A percentile compares a stretch with the other conserved stretches of the same genome.
These are phyloP conservation scores for Agapornis roseicollis DNA, from an alignment of 2,113 vertebrate species.

Conservation along the genomic window DNA sequence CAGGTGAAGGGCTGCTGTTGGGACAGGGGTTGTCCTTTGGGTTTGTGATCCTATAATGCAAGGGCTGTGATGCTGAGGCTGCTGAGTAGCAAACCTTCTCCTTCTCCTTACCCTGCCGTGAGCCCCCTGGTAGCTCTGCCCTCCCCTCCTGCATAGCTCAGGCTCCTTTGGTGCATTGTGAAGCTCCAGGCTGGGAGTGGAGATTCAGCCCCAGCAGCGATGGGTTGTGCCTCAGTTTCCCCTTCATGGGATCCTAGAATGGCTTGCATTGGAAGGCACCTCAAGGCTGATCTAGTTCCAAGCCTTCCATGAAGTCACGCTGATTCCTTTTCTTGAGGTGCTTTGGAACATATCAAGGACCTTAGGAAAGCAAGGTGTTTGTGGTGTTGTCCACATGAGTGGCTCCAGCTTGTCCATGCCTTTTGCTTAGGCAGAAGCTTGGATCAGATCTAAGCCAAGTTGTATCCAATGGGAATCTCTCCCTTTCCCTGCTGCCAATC, in stretches of 20 bases:
- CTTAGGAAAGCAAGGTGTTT: background rate
- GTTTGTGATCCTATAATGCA: accelerated
- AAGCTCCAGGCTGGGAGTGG: background rate
- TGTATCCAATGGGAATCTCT: accelerated
- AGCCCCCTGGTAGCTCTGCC: background rate
- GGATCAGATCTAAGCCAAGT: background rate
- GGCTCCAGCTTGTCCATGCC: background rate
- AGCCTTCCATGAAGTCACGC: accelerated
- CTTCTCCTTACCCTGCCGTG: accelerated
- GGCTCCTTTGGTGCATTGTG: accelerated
- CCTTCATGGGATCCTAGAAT: background rate
- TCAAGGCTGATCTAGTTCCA: background rate
- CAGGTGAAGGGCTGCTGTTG: accelerated
- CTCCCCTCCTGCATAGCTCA: background rate
- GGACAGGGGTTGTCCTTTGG: background rate
- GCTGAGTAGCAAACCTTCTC: accelerated
- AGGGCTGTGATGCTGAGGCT: background rate
- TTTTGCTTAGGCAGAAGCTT: background rate
- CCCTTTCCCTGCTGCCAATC: background rate
- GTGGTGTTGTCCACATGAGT: accelerated
- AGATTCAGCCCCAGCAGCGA: accelerated
- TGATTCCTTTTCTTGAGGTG: background rate
- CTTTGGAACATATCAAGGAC: accelerated
- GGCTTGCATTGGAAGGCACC: background rate
- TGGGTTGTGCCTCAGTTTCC: background rate